phyloP scores from a whole-genome alignment of 2,797 vertebrate species.

The Rhinatrema bivittatum region DNA sequence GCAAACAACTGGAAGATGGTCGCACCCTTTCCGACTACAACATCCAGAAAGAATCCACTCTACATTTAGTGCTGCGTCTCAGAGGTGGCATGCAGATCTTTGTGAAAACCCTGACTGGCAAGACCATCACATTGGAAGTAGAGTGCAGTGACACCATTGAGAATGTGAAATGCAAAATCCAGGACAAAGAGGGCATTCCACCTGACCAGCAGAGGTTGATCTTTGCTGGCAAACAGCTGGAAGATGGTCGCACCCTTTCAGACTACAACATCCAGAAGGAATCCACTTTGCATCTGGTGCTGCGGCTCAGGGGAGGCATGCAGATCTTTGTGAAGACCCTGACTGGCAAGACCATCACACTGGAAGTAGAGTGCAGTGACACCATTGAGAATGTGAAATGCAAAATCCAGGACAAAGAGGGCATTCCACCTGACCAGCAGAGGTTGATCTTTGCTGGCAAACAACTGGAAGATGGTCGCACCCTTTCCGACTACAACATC shows the following conservation, averaged over 20 bases:
- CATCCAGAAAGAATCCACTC: conserved; percentile 57
- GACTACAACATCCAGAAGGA: conserved; percentile 57
- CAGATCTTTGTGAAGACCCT: conserved; percentile 92
- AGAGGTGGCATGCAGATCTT: conserved; percentile 82
- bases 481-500: conserved; percentile 51
- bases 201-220: conserved; percentile 57
- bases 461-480: conserved; percentile 54
- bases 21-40: conserved; percentile 59
- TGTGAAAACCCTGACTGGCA: conserved; percentile 86
- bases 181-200: conserved; percentile 64
- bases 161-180: conserved; percentile 87
- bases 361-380: conserved; percentile 86
- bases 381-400: conserved; percentile 89
- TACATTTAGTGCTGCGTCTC: conserved; percentile 40
- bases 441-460: conserved; percentile 56
- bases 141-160: conserved; percentile 88
- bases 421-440: conserved; percentile 54
- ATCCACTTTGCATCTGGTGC: conserved; percentile 41
- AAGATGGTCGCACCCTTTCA: conserved; percentile 50
- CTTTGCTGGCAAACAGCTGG: conserved; percentile 54
- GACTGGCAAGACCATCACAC: conserved; percentile 87
- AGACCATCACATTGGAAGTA: conserved; percentile 88
- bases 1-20: conserved; percentile 78
- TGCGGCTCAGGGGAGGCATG: conserved; percentile 68
- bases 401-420: conserved; percentile 78